Conservation (phyloP, 2,888 invertebrate genomes). For the Ormia ochracea region DNA sequence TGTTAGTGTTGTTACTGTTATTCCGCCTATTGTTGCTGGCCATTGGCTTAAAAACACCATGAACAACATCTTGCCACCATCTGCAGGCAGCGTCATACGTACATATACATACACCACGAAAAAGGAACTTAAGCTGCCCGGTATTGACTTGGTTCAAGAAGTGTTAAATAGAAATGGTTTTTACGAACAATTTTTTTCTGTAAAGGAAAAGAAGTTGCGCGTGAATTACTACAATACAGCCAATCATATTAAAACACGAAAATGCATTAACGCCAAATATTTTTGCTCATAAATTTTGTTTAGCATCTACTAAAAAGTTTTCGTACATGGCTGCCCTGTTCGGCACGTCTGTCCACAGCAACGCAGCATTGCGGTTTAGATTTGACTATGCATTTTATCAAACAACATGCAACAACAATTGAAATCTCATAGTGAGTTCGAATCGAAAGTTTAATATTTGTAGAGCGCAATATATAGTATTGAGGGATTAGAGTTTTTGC, state of each 20-base stretch:
- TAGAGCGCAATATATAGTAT: conserved; percentile 52
- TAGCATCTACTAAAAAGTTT: conserved; percentile 37
- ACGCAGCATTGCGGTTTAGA: conserved; percentile 35
- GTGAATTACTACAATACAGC: conserved; percentile 74
- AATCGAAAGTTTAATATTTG: conserved; percentile 48
- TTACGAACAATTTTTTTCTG: conserved; percentile 41
- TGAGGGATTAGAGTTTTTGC: conserved; percentile 52
- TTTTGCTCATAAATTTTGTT: conserved; percentile 76
- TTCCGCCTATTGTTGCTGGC: conserved; percentile 20
- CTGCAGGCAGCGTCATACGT: conserved; percentile 20
- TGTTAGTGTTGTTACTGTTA: neutral
- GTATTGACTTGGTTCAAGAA: conserved; percentile 56
- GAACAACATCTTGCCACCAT: conserved; percentile 33
- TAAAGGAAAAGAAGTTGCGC: conserved; percentile 64
- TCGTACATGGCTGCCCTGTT: neutral
- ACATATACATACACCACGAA: neutral
- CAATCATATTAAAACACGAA: conserved; percentile 76
- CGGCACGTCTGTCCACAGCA: neutral
- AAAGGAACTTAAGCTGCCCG: conserved; percentile 9
- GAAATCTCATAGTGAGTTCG: neutral
- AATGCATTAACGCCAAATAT: conserved; percentile 77
- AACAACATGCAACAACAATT: conserved; percentile 4
- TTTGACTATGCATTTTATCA: conserved; percentile 10
- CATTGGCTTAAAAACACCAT: conserved; percentile 35
- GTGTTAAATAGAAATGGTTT: conserved; percentile 58